Evolutionary conservation across 2,888 invertebrate genomes (phyloP), one percentile per base, ranked within the genome.

Genomic region (Pristionchus fissidentatus): DNA sequence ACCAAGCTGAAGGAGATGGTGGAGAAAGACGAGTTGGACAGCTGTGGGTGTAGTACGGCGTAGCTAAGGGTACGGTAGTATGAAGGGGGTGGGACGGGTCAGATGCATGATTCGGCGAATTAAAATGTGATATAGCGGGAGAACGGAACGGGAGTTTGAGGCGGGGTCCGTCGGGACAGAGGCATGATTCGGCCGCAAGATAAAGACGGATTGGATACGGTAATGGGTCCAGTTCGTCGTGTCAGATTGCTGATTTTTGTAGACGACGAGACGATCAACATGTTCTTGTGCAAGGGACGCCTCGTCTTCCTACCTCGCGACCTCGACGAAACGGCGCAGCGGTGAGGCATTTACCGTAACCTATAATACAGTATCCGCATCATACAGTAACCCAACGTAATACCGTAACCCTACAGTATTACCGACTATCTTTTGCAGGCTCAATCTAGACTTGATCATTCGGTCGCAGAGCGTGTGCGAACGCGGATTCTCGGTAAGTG

Each of bases 391-490:
- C 13, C 10, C 13, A 49, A 15, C 49, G 19, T 15, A 49, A 19
- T 15, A 15, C 49, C 10, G 19, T 15, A 15, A 49, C 19, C 49
- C 13, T 15, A 49, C 13, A 49, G 10, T 19, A 49, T 10, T 15
- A 10, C 49, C 19, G 13, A 49, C 10, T 75, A 15, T 15, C 5
- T 43, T 41, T 41, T 70, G 3, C 46, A 75, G 75, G 46, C 75
- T 75, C 46, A 49, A 49, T 29, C 75, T 75, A 7, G 43, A 43
- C 22, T 46, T 75, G 46, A 75, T 75, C 75, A 75, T 75, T 46
- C 75, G 75, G 29, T 43, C 75, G 43, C 32, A 49, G 46, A 46
- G 46, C 38, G 75, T 75, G 26, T 75, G 75, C 15, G n/a, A 26
- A 26, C 29, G 4, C 15, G 75, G 75, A 26, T 22, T 75, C 26